Conservation (phyloP, 2,113 vertebrate genomes). For the Oryctolagus cuniculus region DNA sequence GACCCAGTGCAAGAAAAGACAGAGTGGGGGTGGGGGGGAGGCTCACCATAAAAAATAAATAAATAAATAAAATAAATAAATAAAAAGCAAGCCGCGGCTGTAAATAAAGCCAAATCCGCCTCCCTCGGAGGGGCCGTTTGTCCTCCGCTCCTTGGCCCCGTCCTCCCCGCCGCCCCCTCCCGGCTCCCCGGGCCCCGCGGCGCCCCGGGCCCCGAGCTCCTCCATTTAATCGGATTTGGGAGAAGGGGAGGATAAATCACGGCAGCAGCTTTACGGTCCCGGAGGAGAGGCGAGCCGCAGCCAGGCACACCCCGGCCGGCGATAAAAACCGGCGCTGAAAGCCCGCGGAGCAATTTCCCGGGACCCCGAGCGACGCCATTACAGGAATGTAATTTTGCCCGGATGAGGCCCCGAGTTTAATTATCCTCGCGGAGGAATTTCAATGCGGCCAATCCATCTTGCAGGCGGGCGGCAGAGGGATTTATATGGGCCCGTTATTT, state of each 20-base stretch:
- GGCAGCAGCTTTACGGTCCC: slow-evolving; percentile 86
- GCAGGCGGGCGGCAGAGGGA: slow-evolving; percentile 87
- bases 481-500: slow-evolving; percentile 88
- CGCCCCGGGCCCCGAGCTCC: slow-evolving; percentile 82
- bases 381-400: slow-evolving; percentile 86
- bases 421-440: slow-evolving; percentile 87
- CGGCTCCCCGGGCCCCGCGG: slow-evolving; percentile 77
- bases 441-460: slow-evolving; percentile 87
- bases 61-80: slow-evolving; percentile 13
- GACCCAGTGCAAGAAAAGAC: slow-evolving; percentile 28
- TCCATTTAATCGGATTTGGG: slow-evolving; percentile 87
- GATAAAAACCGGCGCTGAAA: slow-evolving; percentile 84
- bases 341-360: slow-evolving; percentile 85
- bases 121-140: slow-evolving; percentile 83
- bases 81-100: slow-evolving; percentile 73
- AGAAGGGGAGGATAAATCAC: slow-evolving; percentile 86
- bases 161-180: slow-evolving; percentile 80
- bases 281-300: slow-evolving; percentile 84
- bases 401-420: slow-evolving; percentile 86
- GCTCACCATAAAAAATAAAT: slow-evolving; percentile 67
- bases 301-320: slow-evolving; percentile 84
- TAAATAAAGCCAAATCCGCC: slow-evolving; percentile 84
- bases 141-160: slow-evolving; percentile 84
- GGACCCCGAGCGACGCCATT: slow-evolving; percentile 85
- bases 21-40: background rate